Percentiles rank a stretch among this genome's conserved stretches.
These are phyloP conservation scores for Melieria omissa DNA, from an alignment of 2,888 invertebrate species.

Conservation along the genomic window DNA sequence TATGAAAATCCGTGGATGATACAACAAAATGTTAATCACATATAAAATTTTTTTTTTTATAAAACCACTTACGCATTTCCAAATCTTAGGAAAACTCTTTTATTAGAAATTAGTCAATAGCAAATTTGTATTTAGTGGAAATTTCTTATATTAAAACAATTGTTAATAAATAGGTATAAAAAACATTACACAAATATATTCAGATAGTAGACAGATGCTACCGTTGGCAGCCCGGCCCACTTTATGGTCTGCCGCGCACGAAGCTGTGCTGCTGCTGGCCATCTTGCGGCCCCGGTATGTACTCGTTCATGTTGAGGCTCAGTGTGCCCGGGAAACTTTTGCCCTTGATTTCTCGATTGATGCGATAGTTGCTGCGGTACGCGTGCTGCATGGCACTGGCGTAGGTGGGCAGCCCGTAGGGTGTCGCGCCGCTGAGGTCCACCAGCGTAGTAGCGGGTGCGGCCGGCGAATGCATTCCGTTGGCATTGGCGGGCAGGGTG, in stretches of 20 bases:
- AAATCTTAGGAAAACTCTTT: too few relatives aligned
- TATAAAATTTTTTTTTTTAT: too few relatives aligned
- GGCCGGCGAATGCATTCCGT: conserved; percentile 15
- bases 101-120: too few relatives aligned
- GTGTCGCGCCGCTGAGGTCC: conserved; percentile 19
- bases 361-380: conserved; percentile 57
- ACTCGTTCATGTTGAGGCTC: conserved; percentile 62
- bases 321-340: conserved; percentile 51
- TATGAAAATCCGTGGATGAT: too few relatives aligned
- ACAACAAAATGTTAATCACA: too few relatives aligned
- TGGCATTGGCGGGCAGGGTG: conserved; percentile 40
- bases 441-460: too few relatives aligned
- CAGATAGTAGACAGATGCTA: too few relatives aligned
- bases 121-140: too few relatives aligned
- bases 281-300: conserved; percentile 55
- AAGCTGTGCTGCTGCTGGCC: conserved; percentile 45
- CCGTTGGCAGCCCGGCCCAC: not conserved
- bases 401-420: conserved; percentile 56
- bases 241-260: conserved; percentile 51
- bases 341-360: conserved; percentile 61
- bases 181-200: too few relatives aligned
- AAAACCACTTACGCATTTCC: too few relatives aligned
- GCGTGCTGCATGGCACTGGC: conserved; percentile 44
- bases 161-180: too few relatives aligned
- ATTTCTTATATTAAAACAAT: too few relatives aligned